Percentiles rank a stretch among this genome's conserved stretches.
These are phyloP conservation scores for Lepas anatifera DNA, from an alignment of 2,888 invertebrate species.

Conservation along the genomic window DNA sequence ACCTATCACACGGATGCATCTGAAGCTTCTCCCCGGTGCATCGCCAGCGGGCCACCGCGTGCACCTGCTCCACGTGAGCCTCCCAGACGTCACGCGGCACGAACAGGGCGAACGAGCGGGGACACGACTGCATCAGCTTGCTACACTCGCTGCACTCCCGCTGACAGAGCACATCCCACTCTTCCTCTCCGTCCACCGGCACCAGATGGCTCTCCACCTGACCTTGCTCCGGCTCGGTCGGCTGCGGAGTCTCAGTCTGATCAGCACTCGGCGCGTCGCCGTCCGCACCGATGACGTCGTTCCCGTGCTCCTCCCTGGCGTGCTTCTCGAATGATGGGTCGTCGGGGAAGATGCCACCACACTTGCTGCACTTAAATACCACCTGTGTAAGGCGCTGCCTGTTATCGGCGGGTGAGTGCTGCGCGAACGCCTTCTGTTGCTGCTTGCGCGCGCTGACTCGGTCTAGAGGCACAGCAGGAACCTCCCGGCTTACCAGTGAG, in stretches of 20 bases:
- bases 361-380: conserved; percentile 8
- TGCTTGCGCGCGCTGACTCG: not conserved
- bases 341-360: not conserved
- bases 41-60: not conserved
- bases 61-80: not conserved
- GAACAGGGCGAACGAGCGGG: not conserved
- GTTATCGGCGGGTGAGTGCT: not conserved
- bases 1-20: not conserved
- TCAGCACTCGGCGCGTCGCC: not conserved
- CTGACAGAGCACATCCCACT: not conserved
- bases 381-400: not conserved
- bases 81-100: not conserved
- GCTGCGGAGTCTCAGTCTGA: not conserved
- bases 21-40: not conserved
- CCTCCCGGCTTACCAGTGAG: not conserved
- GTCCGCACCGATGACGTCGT: not conserved
- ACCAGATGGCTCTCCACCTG: too few species aligned
- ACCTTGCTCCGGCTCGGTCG: not conserved
- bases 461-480: not conserved
- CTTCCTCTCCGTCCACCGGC: not conserved
- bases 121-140: conserved; percentile 1
- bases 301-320: not conserved
- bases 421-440: not conserved
- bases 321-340: conserved; percentile 5
- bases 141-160: not conserved